These are phyloP conservation scores for Plodia interpunctella DNA, from an alignment of 1,140 invertebrate species.

Conservation along the genomic window DNA sequence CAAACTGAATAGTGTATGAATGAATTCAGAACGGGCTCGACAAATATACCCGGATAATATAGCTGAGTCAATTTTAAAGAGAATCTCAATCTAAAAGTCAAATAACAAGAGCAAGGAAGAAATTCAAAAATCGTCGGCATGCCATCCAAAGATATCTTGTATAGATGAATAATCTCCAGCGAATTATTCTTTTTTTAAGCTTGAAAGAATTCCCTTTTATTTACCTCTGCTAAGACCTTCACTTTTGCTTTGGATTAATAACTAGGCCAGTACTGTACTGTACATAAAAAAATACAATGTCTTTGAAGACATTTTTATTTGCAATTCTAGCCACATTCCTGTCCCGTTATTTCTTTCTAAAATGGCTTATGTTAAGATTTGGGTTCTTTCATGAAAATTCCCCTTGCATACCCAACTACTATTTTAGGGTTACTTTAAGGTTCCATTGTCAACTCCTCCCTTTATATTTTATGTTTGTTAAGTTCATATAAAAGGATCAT, in stretches of 20 bases:
- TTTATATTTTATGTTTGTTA: no score
- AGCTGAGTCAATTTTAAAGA: constrained; percentile 21
- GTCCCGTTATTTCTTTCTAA: no score
- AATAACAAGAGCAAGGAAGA: constrained; percentile 18
- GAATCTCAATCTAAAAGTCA: constrained; percentile 35
- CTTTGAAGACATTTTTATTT: not conserved
- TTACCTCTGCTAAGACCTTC: not conserved
- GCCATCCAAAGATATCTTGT: constrained; percentile 5
- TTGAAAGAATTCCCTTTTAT: constrained; percentile 11
- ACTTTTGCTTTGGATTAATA: constrained; percentile 1
- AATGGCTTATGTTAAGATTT: no score
- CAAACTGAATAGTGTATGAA: constrained; percentile 16
- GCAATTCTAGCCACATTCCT: no score
- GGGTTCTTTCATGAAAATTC: no score
- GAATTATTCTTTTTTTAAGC: constrained; percentile 14
- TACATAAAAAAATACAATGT: not conserved
- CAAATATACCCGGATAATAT: constrained; percentile 15
- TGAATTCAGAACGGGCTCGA: constrained; percentile 8
- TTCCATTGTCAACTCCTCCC: no score
- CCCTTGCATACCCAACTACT: no score
- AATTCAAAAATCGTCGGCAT: constrained; percentile 12
- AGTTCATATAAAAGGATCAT: no score
- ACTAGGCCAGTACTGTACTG: not conserved
- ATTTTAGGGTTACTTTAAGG: no score
- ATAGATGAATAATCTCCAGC: constrained; percentile 12